Conservation (phyloP, 1,140 invertebrate species). For the Dryas iulia region DNA sequence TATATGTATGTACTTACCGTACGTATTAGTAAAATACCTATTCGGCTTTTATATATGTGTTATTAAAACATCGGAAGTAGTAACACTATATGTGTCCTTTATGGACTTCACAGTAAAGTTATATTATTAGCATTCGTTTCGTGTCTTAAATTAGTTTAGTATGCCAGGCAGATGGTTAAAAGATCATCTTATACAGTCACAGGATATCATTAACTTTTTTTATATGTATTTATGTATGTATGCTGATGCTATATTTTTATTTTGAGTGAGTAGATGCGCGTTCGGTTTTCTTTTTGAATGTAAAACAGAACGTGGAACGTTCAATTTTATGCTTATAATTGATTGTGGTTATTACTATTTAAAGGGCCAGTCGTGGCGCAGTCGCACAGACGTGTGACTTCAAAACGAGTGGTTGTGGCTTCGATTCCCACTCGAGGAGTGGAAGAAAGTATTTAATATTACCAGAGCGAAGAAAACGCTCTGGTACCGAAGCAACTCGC, state of each 20-base stretch:
- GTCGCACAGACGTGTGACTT: too few species aligned
- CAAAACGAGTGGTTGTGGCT: too few species aligned
- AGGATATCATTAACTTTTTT: background rate
- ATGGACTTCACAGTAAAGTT: background rate
- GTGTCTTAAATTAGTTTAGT: background rate
- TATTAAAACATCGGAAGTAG: background rate
- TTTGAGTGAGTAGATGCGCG: background rate
- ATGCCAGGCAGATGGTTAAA: background rate
- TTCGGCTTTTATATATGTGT: too few species aligned
- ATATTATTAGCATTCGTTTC: conserved; percentile 3
- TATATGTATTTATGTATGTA: background rate
- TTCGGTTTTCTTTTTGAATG: background rate
- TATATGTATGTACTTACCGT: background rate
- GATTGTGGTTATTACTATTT: too few species aligned
- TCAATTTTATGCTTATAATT: too few species aligned
- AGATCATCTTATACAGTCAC: background rate
- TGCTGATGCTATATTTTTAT: background rate
- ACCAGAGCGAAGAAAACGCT: too few species aligned
- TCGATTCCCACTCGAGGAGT: too few species aligned
- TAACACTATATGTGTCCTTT: background rate
- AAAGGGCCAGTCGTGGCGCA: too few species aligned
- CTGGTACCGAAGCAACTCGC: too few species aligned
- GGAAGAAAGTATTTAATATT: too few species aligned
- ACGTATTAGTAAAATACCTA: too few species aligned
- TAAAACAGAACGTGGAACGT: background rate